These are phyloP conservation scores for Melinaea marsaeus DNA, from an alignment of 2,888 invertebrate genomes.

Conservation along the genomic window DNA sequence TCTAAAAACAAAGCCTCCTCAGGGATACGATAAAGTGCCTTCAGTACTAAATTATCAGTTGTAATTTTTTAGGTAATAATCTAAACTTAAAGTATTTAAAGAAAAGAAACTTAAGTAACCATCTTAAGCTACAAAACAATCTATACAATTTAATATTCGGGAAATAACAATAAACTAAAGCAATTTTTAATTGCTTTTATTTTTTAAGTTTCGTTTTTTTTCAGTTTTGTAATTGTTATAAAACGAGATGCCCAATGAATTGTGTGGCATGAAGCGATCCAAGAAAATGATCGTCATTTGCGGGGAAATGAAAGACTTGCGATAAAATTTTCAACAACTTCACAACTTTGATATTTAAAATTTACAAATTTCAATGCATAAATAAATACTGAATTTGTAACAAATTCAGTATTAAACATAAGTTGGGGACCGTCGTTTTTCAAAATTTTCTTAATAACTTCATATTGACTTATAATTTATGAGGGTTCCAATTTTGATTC, in stretches of 20 bases:
- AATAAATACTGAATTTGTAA: conserved; percentile 17
- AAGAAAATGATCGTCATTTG: conserved; percentile 12
- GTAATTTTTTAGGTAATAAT: background rate
- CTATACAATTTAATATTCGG: no score
- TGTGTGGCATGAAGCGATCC: conserved; percentile 4
- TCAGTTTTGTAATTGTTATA: background rate
- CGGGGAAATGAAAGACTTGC: conserved; percentile 10
- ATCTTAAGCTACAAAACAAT: no score
- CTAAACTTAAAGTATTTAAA: no score
- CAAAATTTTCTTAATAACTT: conserved; percentile 11
- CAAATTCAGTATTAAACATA: conserved; percentile 10
- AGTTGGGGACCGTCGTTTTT: conserved; percentile 11
- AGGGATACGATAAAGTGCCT: background rate
- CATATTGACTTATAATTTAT: background rate
- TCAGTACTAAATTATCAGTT: background rate
- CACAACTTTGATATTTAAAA: conserved; percentile 11
- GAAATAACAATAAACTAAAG: no score
- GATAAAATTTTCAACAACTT: conserved; percentile 6
- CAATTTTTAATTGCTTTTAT: background rate
- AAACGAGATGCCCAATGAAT: background rate
- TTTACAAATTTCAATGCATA: conserved; percentile 20
- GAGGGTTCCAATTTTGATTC: no score
- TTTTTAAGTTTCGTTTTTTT: background rate
- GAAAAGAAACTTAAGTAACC: no score
- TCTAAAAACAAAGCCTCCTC: background rate